Base-by-base conservation (phyloP, 2,113 vertebrate species). In the Syngnathoides biaculeatus region DNA sequence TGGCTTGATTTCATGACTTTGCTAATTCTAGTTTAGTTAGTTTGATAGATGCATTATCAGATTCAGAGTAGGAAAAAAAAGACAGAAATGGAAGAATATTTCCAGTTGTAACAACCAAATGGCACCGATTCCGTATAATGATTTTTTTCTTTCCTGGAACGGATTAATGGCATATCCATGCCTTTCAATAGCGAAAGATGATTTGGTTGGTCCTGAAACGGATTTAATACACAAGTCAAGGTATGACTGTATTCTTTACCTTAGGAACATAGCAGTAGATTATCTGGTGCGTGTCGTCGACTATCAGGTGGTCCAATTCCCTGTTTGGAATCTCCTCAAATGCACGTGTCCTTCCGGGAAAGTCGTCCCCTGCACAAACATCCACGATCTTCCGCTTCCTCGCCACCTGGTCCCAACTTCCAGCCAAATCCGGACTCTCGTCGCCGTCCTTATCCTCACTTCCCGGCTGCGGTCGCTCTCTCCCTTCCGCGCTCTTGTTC, bases 211-310 rank as follows among this genome's bases (percentile, higher is more conserved):
- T 35, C 30, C 30, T 35, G 30, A 35, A 35, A 35, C 30, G 30
- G 6, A 35, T 35, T 35, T 35, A 35, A 35, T 35, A 35, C 30
- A 35, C 30, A 35, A 35, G 30, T 35, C 30, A 35, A 35, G 30
- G 30, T 35, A 35, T 39, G 0, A 8, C 17, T 20, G 20, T 55
- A 70, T 57, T 65, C 3, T 15, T 27, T 86, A 94, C 96, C 84
- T 99, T 98, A 26, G 96, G 97, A 17, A 99, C 95, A 20, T 96
- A 96, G 55, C 97, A 99, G 89, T 99, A 99, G 42, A 99, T 87
- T 52, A 99, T 91, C 19, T 94, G 93, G 4, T 97, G 93, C 5
- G 90, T 93, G 22, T 98, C 95, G 47, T 98, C 96, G n/a, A 99
- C 96, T 48, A 96, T 96, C 74, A 98, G 70, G 69, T 92, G 86